Evolutionary conservation across 2,797 vertebrate genomes (phyloP).

Genomic region (Eulemur coronatus): DNA sequence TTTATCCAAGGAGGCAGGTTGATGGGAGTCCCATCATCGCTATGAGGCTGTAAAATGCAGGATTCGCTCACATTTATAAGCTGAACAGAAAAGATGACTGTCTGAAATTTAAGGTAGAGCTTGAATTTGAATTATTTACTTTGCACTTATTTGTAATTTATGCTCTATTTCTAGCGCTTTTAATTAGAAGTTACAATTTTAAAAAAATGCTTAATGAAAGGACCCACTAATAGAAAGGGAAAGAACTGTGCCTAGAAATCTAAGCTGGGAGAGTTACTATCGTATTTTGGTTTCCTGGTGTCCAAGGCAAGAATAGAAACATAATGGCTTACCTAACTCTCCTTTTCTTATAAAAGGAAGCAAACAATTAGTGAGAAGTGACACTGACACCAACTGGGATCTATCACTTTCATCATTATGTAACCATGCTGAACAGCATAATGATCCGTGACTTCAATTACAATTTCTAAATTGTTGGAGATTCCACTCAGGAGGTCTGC

Average conservation of each 20-base stretch:
- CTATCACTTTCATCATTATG: background rate
- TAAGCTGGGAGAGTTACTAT: slow-evolving; percentile 8
- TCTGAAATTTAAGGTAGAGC: slow-evolving; percentile 10
- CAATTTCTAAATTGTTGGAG: background rate
- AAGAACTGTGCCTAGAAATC: slow-evolving; percentile 58
- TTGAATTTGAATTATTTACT: background rate
- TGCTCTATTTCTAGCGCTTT: background rate
- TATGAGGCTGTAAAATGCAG: background rate
- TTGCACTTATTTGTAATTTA: background rate
- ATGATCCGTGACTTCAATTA: background rate
- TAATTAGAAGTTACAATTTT: background rate
- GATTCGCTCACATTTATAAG: background rate
- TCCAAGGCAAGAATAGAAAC: slow-evolving; percentile 58
- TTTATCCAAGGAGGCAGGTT: background rate
- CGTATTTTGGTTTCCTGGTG: slow-evolving; percentile 55
- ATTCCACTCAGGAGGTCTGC: background rate
- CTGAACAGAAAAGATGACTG: background rate
- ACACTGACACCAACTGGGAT: background rate
- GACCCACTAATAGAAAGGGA: slow-evolving; percentile 22
- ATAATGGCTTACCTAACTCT: background rate
- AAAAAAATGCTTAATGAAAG: background rate
- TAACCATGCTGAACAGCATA: background rate
- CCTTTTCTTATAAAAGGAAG: slow-evolving; percentile 69
- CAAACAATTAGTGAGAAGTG: slow-evolving; percentile 29
- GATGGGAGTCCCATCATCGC: background rate